phyloP scores from a whole-genome alignment of 92 coral and sea anemone genomes.

The Heteractis magnifica region DNA sequence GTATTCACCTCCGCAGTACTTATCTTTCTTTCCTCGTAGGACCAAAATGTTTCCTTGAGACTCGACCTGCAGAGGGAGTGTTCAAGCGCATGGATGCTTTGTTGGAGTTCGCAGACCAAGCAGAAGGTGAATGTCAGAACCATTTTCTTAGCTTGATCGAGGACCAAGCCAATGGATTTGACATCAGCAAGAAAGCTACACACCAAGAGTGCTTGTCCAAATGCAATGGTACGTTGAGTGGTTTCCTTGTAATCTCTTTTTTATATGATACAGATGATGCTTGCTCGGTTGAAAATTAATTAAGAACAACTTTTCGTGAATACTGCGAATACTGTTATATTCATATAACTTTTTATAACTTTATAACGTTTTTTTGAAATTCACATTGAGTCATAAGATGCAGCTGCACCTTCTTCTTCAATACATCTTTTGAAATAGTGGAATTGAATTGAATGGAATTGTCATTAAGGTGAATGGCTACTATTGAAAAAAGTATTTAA shows the following conservation, averaged over 20 bases:
- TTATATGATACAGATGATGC: neutral
- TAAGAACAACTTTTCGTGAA: too few relatives aligned
- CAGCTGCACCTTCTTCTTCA: too few relatives aligned
- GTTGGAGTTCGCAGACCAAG: constrained; percentile 27
- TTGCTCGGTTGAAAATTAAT: too few relatives aligned
- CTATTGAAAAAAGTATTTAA: too few relatives aligned
- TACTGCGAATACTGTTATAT: too few relatives aligned
- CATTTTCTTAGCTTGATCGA: constrained; percentile 21
- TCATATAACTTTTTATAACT: too few relatives aligned
- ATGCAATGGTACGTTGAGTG: constrained; percentile 27
- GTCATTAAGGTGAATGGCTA: too few relatives aligned
- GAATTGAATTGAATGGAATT: too few relatives aligned
- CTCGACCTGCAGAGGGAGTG: constrained; percentile 24
- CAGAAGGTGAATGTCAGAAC: constrained; percentile 37
- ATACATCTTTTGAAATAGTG: too few relatives aligned
- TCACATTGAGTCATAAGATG: too few relatives aligned
- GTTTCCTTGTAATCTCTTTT: neutral
- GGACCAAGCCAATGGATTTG: constrained; percentile 24
- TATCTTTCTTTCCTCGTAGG: constrained; percentile 6
- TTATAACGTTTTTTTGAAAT: too few relatives aligned
- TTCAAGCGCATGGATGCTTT: constrained; percentile 36
- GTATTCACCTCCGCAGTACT: neutral
- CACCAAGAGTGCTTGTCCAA: constrained; percentile 28
- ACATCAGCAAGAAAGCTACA: constrained; percentile 32
- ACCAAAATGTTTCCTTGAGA: constrained; percentile 33